Conservation (phyloP, 2,797 vertebrate genomes). For the Tangara arthus region DNA sequence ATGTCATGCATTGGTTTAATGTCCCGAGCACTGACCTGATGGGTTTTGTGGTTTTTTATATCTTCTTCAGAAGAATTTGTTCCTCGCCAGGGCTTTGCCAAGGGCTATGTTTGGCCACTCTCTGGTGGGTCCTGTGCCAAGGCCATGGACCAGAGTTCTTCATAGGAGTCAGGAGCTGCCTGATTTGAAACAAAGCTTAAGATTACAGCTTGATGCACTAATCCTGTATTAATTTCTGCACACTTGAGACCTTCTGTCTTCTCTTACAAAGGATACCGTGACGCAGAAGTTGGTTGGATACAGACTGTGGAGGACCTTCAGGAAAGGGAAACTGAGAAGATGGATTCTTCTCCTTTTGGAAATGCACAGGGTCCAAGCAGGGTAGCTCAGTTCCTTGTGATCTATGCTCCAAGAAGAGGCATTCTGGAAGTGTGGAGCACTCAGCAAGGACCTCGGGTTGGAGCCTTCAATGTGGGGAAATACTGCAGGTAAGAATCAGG, state of each 20-base stretch:
- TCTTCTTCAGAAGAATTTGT: not conserved
- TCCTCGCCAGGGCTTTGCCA: not conserved
- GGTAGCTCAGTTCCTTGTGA: conserved; percentile 93
- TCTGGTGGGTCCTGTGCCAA: not conserved
- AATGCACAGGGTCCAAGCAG: conserved; percentile 85
- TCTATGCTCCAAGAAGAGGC: conserved; percentile 93
- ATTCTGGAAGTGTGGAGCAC: conserved; percentile 97
- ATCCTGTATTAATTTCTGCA: not conserved
- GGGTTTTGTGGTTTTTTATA: fast-evolving
- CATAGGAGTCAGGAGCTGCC: not conserved
- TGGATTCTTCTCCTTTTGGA: conserved; percentile 75
- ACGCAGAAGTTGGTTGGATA: conserved; percentile 96
- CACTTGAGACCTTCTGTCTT: not conserved
- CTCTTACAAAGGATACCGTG: conserved; percentile 86
- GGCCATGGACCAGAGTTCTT: not conserved
- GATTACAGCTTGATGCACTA: not conserved
- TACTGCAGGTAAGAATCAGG: conserved; percentile 85
- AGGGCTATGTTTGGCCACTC: not conserved
- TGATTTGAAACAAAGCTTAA: not conserved
- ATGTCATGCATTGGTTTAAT: not conserved
- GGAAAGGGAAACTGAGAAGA: conserved; percentile 82
- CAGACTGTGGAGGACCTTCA: conserved; percentile 89
- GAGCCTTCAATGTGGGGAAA: conserved; percentile 96
- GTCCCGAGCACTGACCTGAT: too few species aligned
- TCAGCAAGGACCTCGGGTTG: conserved; percentile 92